Base-by-base conservation (phyloP, 2,888 invertebrate genomes). In the Digitonthophagus gazella region DNA sequence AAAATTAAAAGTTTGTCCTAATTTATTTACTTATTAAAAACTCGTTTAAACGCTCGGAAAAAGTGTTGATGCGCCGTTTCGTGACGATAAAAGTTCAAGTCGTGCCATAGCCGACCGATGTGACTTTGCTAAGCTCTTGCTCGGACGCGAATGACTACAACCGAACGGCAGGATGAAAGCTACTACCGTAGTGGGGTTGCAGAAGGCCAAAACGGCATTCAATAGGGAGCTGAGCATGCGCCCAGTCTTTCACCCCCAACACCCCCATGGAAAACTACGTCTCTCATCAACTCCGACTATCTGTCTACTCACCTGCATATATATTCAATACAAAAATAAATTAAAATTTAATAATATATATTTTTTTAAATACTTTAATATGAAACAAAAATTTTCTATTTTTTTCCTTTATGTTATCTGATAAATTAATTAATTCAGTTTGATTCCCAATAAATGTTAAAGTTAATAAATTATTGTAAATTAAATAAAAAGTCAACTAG, bases 261-360 rank as follows among this genome's bases (percentile, higher is more conserved):
- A 65, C 67, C 75, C 76, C 75, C 76, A 78, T 44, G 11, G 28
- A 11, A 11, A 44, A 44, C 6, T 11, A 78, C 79, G 75, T 79
- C 61, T 18, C 61, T 18, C 61, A 61, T n/a, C 20, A 20, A 19
- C 19, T 61, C 78, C 76, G 76, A 75, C 75, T 78, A 78, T 79
- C 79, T 80, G 77, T 78, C 77, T 77, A 76, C 79, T 85, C 85
- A 79, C 78, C 78, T 81, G 84, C 86, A 86, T 85, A 86, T 85
- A 85, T 84, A 84, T 82, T 44, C 28, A 44, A 5, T 11, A 3
- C 28, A 44, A 44, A 44, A 44, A 44, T 8, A 44, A 8, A 44
- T 44, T 44, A 44, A 44, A 1, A 44, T 44, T 1, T 11, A 44
- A 3, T 8, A 44, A 44, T 3, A 5, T 44, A 2, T 44, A 44